Conservation (phyloP, 1,140 invertebrate genomes). For the Cotesia vestalis region DNA sequence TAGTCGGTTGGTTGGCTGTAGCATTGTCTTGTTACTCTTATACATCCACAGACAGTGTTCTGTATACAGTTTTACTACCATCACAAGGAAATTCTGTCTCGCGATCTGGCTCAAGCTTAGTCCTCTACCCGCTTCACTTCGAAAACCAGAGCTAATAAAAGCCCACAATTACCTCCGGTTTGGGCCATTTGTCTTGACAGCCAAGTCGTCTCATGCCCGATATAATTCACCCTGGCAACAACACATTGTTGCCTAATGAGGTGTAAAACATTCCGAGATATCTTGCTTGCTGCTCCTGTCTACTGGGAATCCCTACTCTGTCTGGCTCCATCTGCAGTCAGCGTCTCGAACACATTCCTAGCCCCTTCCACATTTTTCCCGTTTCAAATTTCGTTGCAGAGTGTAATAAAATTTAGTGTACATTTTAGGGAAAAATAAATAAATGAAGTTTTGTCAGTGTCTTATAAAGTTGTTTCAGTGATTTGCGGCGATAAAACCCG, state of each 20-base stretch:
- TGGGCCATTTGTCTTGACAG: constrained; percentile 66
- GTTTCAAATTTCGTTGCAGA: background rate
- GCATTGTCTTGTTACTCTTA: too few relatives aligned
- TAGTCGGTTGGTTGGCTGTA: too few relatives aligned
- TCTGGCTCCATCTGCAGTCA: constrained; percentile 1
- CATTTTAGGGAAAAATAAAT: background rate
- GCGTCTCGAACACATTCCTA: background rate
- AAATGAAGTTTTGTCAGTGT: constrained; percentile 3
- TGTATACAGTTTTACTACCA: too few relatives aligned
- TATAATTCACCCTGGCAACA: constrained; percentile 67
- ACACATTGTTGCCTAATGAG: constrained; percentile 68
- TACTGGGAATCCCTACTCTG: constrained; percentile 8
- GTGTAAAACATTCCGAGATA: constrained; percentile 65
- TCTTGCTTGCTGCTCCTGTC: constrained; percentile 51
- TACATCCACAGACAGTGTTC: too few relatives aligned
- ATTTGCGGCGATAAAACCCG: constrained; percentile 57
- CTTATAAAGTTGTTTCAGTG: constrained; percentile 40
- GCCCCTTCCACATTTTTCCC: background rate
- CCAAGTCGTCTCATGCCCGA: constrained; percentile 63
- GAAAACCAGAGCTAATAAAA: constrained; percentile 65
- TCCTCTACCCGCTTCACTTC: constrained; percentile 5
- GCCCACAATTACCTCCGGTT: constrained; percentile 66
- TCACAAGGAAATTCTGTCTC: background rate
- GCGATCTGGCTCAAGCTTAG: constrained; percentile 4
- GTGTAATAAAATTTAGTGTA: background rate